phyloP scores from a whole-genome alignment of 1,140 invertebrate genomes.

The Phocides pigmalion region DNA sequence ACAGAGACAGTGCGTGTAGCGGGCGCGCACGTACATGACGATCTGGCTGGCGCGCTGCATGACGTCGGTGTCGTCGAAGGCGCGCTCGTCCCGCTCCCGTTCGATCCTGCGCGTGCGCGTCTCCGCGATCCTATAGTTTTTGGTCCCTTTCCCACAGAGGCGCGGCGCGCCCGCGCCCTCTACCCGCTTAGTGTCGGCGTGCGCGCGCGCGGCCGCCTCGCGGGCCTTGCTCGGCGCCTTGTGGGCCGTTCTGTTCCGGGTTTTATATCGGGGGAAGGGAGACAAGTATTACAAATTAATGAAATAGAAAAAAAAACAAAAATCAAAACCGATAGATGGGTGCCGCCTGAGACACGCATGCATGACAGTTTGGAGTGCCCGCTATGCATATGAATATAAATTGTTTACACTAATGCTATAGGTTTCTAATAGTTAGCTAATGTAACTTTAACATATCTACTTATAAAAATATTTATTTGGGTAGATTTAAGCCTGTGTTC shows the following conservation, averaged over 20 bases:
- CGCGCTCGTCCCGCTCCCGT: slow-evolving; percentile 85
- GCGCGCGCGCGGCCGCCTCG: slow-evolving; percentile 43
- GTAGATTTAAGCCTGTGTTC: slow-evolving; percentile 40
- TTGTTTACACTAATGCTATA: slow-evolving; percentile 28
- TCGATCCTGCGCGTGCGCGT: slow-evolving; percentile 68
- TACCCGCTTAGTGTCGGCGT: slow-evolving; percentile 45
- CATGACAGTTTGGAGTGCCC: slow-evolving; percentile 46
- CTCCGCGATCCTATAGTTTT: slow-evolving; percentile 71
- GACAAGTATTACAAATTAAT: slow-evolving; percentile 56
- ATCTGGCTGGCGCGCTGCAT: slow-evolving; percentile 93
- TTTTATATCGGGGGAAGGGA: slow-evolving; percentile 31
- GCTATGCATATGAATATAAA: slow-evolving; percentile 30
- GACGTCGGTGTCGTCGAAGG: slow-evolving; percentile 90
- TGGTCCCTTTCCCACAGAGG: slow-evolving; percentile 48
- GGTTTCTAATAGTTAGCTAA: slow-evolving; percentile 37
- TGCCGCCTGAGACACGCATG: slow-evolving; percentile 52
- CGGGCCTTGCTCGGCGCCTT: slow-evolving; percentile 58
- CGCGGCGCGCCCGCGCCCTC: slow-evolving; percentile 39
- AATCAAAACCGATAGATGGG: slow-evolving; percentile 36
- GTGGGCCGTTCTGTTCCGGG: slow-evolving; percentile 20
- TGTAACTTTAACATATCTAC: slow-evolving; percentile 27
- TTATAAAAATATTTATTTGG: slow-evolving; percentile 25
- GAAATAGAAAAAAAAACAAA: slow-evolving; percentile 50
- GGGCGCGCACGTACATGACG: slow-evolving; percentile 89
- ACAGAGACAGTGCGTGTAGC: slow-evolving; percentile 41